These are phyloP conservation scores for Periphyllus acericola DNA, from an alignment of 2,888 invertebrate species.

Conservation along the genomic window DNA sequence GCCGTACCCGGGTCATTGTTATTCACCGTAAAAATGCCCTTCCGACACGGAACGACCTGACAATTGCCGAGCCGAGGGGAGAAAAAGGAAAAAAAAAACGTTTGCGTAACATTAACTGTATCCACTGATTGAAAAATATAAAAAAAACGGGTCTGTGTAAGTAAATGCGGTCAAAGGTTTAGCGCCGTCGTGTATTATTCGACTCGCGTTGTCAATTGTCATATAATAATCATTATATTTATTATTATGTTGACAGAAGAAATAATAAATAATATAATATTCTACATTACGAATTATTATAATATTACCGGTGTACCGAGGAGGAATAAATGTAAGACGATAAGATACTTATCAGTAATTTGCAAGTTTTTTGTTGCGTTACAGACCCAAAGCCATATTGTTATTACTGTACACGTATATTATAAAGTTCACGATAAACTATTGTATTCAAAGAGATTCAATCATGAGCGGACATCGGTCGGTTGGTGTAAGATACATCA, in stretches of 20 bases:
- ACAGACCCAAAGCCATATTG: too few species aligned
- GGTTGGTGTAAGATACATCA: too few species aligned
- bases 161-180: conserved; percentile 12
- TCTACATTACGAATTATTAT: too few species aligned
- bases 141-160: conserved; percentile 9
- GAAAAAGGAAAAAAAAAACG: conserved; percentile 19
- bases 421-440: too few species aligned
- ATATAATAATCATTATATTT: too few species aligned
- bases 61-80: conserved; percentile 49
- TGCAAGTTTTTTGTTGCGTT: too few species aligned
- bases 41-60: conserved; percentile 57
- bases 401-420: too few species aligned
- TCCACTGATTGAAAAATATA: conserved; percentile 29
- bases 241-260: background rate
- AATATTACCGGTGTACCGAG: too few species aligned
- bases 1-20: conserved; percentile 55
- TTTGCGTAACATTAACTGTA: conserved; percentile 50
- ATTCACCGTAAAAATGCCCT: conserved; percentile 59
- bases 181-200: background rate
- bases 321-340: too few species aligned
- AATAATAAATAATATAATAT: background rate
- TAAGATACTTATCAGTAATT: too few species aligned
- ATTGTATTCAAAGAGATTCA: too few species aligned
- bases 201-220: background rate
- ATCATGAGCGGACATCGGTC: too few species aligned